A percentile compares a stretch with the other conserved stretches of the same genome.
phyloP scores from a whole-genome alignment of 1,140 invertebrate genomes.

The Drosophila nigrodunni region DNA sequence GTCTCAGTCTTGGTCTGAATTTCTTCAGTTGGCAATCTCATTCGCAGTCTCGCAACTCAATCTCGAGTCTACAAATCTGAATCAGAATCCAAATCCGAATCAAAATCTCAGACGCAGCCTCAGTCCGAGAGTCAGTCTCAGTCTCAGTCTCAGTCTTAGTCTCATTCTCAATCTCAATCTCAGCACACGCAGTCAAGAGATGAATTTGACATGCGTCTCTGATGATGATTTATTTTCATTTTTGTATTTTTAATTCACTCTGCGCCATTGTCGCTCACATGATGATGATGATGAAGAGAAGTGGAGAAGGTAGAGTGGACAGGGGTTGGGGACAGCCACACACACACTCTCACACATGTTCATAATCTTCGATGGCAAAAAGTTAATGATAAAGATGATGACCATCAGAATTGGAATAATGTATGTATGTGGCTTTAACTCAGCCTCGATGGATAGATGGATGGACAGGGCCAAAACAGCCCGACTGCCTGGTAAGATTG shows the following conservation, averaged over 20 bases:
- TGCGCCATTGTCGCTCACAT: slow-evolving; percentile 71
- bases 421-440: slow-evolving; percentile 49
- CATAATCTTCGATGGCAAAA: slow-evolving; percentile 74
- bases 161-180: slow-evolving; percentile 15
- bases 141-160: not conserved
- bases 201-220: slow-evolving; percentile 77
- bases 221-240: slow-evolving; percentile 78
- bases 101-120: slow-evolving; percentile 12
- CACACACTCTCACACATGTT: slow-evolving; percentile 26
- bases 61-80: slow-evolving; percentile 28
- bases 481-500: slow-evolving; percentile 22
- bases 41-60: slow-evolving; percentile 12
- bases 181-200: slow-evolving; percentile 60
- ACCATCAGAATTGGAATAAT: slow-evolving; percentile 77
- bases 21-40: slow-evolving; percentile 11
- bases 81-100: slow-evolving; percentile 16
- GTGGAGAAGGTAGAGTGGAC: not conserved
- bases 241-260: slow-evolving; percentile 77
- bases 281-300: not conserved
- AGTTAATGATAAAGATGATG: slow-evolving; percentile 77
- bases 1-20: not conserved
- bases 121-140: not conserved
- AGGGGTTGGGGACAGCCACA: slow-evolving; percentile 13
- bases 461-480: slow-evolving; percentile 42
- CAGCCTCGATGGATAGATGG: slow-evolving; percentile 61